Evolutionary conservation across 2,888 invertebrate species (phyloP), one percentile per base, ranked within the genome.

Genomic region (Dryadula phaetusa): DNA sequence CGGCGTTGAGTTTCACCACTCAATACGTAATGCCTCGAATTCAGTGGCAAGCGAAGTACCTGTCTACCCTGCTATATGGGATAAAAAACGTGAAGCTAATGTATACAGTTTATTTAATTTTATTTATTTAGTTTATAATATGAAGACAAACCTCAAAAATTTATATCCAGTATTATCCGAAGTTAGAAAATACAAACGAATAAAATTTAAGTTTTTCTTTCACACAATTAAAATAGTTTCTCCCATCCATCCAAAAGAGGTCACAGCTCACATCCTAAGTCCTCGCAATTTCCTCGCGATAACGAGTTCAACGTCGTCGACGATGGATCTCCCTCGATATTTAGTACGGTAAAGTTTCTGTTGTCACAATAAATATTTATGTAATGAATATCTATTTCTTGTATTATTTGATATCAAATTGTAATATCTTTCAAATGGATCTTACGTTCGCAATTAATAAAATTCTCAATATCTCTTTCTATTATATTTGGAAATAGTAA

Each of bases 281-380:
- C 70, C 52, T 71, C 73, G 77, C 81, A 81, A 83, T 85, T 84
- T 85, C 82, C 82, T 78, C 69, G 70, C 72, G 73, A 78, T 82
- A 83, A 83, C 81, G 80, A 83, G 83, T 83, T 81, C 76, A 73
- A 70, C 73, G 78, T 75, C 79, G 77, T 66, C 79, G 67, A 66
- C 74, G 76, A 77, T 60, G 52, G 78, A 79, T 78, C 77, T 75
- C 72, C 66, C 76, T 74, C 78, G 74, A 81, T 82, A 81, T 81
- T 82, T 79, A 78, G 76, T 75, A 76, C 66, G 74, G 66, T 72
- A 76, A 83, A 79, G 74, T 83, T 81, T 78, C 71, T 64, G 79
- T 81, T 78, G 79, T 79, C 82, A 81, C 79, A 78, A 82, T 22
- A 46, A n/a, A 16, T 47, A 14, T 37, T 56, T n/a, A 34, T 42